Evolutionary conservation across 2,888 invertebrate genomes (phyloP).

Genomic region (Pherbina coryleti): DNA sequence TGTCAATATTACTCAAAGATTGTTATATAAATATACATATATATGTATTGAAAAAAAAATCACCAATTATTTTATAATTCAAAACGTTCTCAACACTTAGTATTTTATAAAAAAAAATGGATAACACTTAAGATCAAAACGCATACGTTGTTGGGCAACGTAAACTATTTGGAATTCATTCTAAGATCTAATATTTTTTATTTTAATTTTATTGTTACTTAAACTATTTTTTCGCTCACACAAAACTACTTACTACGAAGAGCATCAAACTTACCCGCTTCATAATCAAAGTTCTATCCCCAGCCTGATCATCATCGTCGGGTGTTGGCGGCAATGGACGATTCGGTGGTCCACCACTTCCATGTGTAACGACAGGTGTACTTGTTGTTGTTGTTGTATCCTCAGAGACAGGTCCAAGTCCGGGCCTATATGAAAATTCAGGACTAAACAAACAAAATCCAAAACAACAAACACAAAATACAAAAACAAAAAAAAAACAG

Average conservation of each 20-base stretch:
- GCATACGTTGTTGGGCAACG: not conserved
- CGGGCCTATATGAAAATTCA: constrained; percentile 86
- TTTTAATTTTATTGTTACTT: not conserved
- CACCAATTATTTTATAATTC: constrained; percentile 15
- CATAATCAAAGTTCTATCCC: constrained; percentile 92
- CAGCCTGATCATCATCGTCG: constrained; percentile 86
- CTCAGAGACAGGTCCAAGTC: constrained; percentile 76
- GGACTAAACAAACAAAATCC: constrained; percentile 74
- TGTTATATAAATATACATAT: not conserved
- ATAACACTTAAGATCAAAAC: not conserved
- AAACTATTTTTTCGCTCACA: not conserved
- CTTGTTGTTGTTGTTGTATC: constrained; percentile 68
- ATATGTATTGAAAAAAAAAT: constrained; percentile 1
- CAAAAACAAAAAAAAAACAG: constrained; percentile 48
- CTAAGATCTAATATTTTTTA: not conserved
- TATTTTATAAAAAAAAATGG: not conserved
- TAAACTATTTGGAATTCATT: not conserved
- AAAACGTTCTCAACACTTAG: constrained; percentile 4
- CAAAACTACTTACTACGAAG: not conserved
- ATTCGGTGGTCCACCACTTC: constrained; percentile 84
- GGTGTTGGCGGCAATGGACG: constrained; percentile 95
- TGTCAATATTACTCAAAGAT: not conserved
- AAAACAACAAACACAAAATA: constrained; percentile 55
- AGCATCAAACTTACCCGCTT: constrained; percentile 82
- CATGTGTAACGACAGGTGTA: constrained; percentile 59